phyloP scores from a whole-genome alignment of 2,888 invertebrate genomes.

The Dasypogon diadema region DNA sequence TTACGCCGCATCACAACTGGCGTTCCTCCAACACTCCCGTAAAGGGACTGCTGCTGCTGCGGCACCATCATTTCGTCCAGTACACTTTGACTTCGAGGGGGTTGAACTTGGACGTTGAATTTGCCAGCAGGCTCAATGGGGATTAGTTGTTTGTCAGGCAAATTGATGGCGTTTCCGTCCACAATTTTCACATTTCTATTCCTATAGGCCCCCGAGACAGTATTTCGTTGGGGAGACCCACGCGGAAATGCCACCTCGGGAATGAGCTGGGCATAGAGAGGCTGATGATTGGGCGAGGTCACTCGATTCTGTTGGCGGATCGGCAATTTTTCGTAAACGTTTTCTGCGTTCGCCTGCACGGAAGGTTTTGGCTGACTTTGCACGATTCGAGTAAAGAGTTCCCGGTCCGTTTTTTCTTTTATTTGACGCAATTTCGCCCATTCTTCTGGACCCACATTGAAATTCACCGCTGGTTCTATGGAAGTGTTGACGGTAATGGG shows the following conservation, averaged over 20 bases:
- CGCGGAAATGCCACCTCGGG: slow-evolving; percentile 62
- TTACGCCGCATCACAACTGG: slow-evolving; percentile 57
- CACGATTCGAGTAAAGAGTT: slow-evolving; percentile 63
- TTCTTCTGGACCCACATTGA: slow-evolving; percentile 61
- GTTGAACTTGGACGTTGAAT: slow-evolving; percentile 53
- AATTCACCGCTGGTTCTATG: slow-evolving; percentile 42
- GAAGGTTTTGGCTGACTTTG: slow-evolving; percentile 53
- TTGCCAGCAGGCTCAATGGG: slow-evolving; percentile 45
- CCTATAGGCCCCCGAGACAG: slow-evolving; percentile 62
- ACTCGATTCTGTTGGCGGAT: background rate
- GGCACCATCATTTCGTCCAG: slow-evolving; percentile 61
- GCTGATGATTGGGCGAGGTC: slow-evolving; percentile 52
- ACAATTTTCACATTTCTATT: slow-evolving; percentile 63
- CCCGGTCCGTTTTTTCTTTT: slow-evolving; percentile 65
- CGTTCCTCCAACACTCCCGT: slow-evolving; percentile 60
- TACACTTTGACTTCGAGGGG: slow-evolving; percentile 66
- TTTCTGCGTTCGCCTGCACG: slow-evolving; percentile 59
- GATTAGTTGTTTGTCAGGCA: slow-evolving; percentile 53
- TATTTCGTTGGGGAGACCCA: slow-evolving; percentile 65
- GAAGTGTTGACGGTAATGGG: slow-evolving; percentile 49
- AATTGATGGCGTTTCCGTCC: slow-evolving; percentile 59
- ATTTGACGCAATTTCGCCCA: slow-evolving; percentile 66
- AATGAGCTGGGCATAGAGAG: slow-evolving; percentile 56
- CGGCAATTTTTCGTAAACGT: slow-evolving; percentile 57
- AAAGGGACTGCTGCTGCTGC: slow-evolving; percentile 60